phyloP scores from a whole-genome alignment of 1,140 invertebrate species.

The Luehdorfia chinensis region DNA sequence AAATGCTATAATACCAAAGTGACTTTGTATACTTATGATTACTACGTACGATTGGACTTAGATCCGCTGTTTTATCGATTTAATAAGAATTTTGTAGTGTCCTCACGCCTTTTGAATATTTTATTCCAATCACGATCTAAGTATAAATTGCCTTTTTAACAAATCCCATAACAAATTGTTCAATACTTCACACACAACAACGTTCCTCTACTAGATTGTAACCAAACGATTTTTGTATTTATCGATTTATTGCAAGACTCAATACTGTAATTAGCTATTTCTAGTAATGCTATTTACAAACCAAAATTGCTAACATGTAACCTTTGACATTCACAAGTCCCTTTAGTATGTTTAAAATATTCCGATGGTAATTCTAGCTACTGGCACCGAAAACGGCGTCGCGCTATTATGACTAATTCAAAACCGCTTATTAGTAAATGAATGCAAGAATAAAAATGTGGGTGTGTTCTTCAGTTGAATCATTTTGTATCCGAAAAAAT shows the following conservation, averaged over 20 bases:
- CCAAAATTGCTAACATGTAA: no score
- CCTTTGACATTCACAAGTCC: no score
- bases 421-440: conserved; percentile 24
- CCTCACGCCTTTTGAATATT: neutral
- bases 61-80: neutral
- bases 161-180: no score
- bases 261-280: no score
- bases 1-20: conserved; percentile 21
- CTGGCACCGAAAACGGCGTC: conserved; percentile 33
- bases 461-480: neutral
- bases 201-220: neutral
- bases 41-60: neutral
- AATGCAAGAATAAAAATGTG: conserved; percentile 10
- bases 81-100: conserved; percentile 1
- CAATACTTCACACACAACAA: neutral
- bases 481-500: neutral
- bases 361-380: no score
- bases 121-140: neutral
- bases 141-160: conserved; percentile 7
- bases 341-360: no score
- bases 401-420: conserved; percentile 43
- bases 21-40: conserved; percentile 8
- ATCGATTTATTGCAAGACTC: no score
- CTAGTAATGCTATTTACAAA: no score
- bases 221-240: neutral